Evolutionary conservation across 1,140 invertebrate genomes (phyloP), one percentile per base, ranked within the genome.

Genomic region (Drosophila equinoxialis): DNA sequence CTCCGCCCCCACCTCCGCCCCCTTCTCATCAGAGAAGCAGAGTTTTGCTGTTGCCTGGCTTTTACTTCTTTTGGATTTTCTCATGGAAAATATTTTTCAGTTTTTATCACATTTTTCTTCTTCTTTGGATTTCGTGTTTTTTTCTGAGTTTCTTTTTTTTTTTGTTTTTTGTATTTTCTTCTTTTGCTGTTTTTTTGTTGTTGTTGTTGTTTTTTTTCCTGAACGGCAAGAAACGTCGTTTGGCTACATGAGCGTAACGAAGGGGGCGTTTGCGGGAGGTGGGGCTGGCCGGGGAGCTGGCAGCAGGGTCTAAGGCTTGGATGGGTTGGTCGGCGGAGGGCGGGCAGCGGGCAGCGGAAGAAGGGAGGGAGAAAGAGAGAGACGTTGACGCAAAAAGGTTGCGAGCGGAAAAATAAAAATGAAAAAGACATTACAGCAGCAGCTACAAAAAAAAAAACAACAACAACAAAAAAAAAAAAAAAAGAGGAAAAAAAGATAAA

Each of bases 1-100:
- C 39, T 10, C 17, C 33, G 13, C 11, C 63, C 45, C 14, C 10
- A 1, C 17, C 5, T 10, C 30, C 14, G 45, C 30, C 30, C 67
- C 35, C 35, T 20, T 30, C 2, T 33, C 39, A 17, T 14, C 6
- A 39, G 37, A 51, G 17, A 17, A 42, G 26, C 41, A 13, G 39
- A 26, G 42, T 48, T 71, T 55, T 58, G 37, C 30, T 68, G 45
- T 72, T 73, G 73, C 69, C 77, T 77, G 76, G 68, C 72, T 66
- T 65, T 51, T 60, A 68, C 77, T 89, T 87, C 83, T 87, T 87
- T 87, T 83, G 80, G 84, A 80, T 87, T 87, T 87, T 89, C 83
- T 87, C 83, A 87, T 89, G 83, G 83, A 87, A 87, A 87, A 87
- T 87, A 87, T 87, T 87, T 87, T 87, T 89, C 83, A 89, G 83